Conservation (phyloP, 2,113 vertebrate genomes). For the Madoqua kirkii region DNA sequence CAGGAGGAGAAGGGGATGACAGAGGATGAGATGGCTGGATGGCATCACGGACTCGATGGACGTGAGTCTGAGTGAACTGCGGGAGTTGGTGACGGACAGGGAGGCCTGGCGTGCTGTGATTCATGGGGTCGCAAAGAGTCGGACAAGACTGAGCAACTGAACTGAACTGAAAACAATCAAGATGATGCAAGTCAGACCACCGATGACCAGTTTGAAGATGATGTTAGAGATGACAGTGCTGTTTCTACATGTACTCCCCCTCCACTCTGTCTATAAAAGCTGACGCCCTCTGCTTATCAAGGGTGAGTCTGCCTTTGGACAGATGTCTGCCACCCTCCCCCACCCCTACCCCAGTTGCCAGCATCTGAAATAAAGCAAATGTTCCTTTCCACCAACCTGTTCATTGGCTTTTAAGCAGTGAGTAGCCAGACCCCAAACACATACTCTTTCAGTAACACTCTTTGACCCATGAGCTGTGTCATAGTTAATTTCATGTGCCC, state of each 20-base stretch:
- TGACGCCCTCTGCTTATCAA: neutral
- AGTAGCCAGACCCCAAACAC: neutral
- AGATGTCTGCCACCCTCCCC: neutral
- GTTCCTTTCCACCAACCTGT: neutral
- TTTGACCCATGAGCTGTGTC: neutral
- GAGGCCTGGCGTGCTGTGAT: too few relatives aligned
- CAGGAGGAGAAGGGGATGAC: too few relatives aligned
- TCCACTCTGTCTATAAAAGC: neutral
- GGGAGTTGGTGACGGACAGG: too few relatives aligned
- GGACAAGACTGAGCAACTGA: too few relatives aligned
- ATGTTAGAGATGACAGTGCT: neutral
- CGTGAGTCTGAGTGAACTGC: too few relatives aligned
- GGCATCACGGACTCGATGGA: too few relatives aligned
- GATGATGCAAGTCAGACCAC: neutral
- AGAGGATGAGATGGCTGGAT: too few relatives aligned
- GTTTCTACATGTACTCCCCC: neutral
- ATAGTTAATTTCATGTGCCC: neutral
- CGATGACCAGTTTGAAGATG: neutral
- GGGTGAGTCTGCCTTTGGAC: neutral
- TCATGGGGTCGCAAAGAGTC: too few relatives aligned
- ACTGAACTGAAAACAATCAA: neutral
- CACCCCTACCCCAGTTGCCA: fast-evolving
- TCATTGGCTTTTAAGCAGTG: neutral
- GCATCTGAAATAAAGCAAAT: neutral
- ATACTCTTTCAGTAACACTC: neutral